phyloP scores from a whole-genome alignment of 2,888 invertebrate genomes.

The Dioctria rufipes region DNA sequence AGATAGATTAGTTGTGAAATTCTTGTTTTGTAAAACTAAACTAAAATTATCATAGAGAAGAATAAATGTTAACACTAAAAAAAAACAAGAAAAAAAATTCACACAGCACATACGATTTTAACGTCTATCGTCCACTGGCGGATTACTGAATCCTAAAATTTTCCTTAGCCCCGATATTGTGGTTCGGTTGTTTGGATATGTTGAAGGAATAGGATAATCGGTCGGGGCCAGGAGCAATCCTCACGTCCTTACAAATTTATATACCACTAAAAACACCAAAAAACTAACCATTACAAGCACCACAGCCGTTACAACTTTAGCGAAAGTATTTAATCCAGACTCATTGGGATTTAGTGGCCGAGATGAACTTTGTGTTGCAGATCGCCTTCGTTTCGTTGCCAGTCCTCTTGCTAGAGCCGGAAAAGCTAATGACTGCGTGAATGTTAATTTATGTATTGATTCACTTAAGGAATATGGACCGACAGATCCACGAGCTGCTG shows the following conservation, averaged over 20 bases:
- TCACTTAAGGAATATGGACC: slow-evolving; percentile 81
- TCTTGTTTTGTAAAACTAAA: too few relatives aligned
- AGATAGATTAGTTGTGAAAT: too few relatives aligned
- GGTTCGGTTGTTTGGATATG: slow-evolving; percentile 62
- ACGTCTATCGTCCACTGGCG: slow-evolving; percentile 7
- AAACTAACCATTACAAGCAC: slow-evolving; percentile 80
- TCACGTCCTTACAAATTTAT: slow-evolving; percentile 84
- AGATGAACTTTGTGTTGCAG: slow-evolving; percentile 72
- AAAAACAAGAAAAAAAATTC: not conserved
- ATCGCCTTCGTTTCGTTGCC: slow-evolving; percentile 76
- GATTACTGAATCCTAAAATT: slow-evolving; percentile 63
- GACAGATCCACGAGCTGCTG: slow-evolving; percentile 80
- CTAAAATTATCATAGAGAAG: too few relatives aligned
- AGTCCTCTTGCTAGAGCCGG: slow-evolving; percentile 80
- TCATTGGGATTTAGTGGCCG: slow-evolving; percentile 77
- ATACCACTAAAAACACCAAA: slow-evolving; percentile 81
- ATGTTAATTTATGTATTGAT: slow-evolving; percentile 81
- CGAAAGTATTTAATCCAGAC: slow-evolving; percentile 79
- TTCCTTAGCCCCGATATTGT: slow-evolving; percentile 71
- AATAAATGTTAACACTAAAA: not conserved
- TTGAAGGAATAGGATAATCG: slow-evolving; percentile 60
- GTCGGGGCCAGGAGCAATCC: slow-evolving; percentile 81
- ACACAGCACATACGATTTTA: slow-evolving; percentile 4
- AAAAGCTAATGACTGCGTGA: slow-evolving; percentile 82
- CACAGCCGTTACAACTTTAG: slow-evolving; percentile 80